Evolutionary conservation across 2,797 vertebrate species (phyloP), one percentile per base, ranked within the genome.

Genomic region (Parambassis ranga): DNA sequence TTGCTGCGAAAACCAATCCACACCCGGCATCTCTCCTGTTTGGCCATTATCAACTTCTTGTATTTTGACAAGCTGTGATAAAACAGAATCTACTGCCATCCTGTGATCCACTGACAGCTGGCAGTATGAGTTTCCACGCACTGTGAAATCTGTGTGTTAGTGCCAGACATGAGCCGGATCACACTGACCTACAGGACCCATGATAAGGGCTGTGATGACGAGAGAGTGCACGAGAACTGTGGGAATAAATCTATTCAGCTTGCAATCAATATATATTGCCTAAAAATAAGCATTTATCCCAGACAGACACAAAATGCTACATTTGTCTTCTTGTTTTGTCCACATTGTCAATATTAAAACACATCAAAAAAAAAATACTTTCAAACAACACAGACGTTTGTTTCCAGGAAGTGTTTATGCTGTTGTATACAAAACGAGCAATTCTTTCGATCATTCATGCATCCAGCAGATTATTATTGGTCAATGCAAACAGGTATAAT

Each of bases 1-100:
- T 76, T 63, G 31, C 77, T 76, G 78, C 69, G 75, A 89, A 89
- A 86, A 79, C 63, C 73, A 79, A 86, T 87, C 75, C 77, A 75
- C 81, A 83, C 81, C 66, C 8, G 20, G 24, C 2, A 15, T 42
- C 55, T 55, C 66, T 75, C 44, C 43, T 57, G 52, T 77, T 75
- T 47, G 23, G 36, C 71, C 38, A 75, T 82, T 76, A 79, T 80
- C 75, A 79, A 50, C 65, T 82, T 58, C 59, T 62, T 64, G 47
- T 65, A 28, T 79, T 87, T 63, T 75, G 79, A 81, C 75, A 82
- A 67, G 67, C 49, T 75, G 79, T 39, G 60, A 80, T 75, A 28
- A 76, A 79, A 53, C 35, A 53, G 28, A 55, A 71, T 59, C 19
- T 41, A 30, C n/a, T n/a, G n/a, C n/a, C n/a, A 56, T 48, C 23